Base-by-base conservation (phyloP, 2,888 invertebrate species). In the Nineta flava region DNA sequence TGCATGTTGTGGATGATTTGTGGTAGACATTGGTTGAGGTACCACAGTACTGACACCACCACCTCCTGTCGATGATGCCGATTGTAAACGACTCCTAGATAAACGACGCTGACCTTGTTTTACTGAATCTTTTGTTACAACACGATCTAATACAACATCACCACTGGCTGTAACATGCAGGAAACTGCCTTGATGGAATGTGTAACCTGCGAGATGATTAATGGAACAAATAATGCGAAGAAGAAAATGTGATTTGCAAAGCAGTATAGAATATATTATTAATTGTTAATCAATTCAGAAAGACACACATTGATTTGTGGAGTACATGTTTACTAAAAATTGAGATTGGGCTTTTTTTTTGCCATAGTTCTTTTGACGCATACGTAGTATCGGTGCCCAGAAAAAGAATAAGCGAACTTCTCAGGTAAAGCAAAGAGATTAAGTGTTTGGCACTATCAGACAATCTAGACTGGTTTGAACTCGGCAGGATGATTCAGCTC, bases 131-230 rank as follows among this genome's bases (percentile, higher is more conserved):
- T 60, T 55, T 2, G 57, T 61, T 1, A 49, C 53, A 10, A 67
- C 75, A 38, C 76, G 74, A 55, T 81, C 80, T 59, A 79, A 61
- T 40, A 79, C 70, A 4, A 80, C 74, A 54, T 77, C 73, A 2
- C 80, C 79, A 49, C 66, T 71, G 46, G 75, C 71, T 1, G 77
- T 78, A 42, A 82, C 72, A 54, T 78, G 78, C 31, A 83, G 62
- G 57, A 81, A 81, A 54, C 79, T 77, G 1, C 79, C 80, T 61
- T 83, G 83, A 58, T 83, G 81, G 60, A 79, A 75, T 0, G 82
- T 83, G 59, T 79, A 84, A 5, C 81, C 71, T 69, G 50, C 46
- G 58, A 19, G 19, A 19, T 19, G 19, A 19, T 19, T 19, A 19
- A 56, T 41, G 50, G 13, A 50, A 41, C 32, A 50, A 19, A 53